phyloP scores from a whole-genome alignment of 2,797 vertebrate genomes.

The Emys orbicularis region DNA sequence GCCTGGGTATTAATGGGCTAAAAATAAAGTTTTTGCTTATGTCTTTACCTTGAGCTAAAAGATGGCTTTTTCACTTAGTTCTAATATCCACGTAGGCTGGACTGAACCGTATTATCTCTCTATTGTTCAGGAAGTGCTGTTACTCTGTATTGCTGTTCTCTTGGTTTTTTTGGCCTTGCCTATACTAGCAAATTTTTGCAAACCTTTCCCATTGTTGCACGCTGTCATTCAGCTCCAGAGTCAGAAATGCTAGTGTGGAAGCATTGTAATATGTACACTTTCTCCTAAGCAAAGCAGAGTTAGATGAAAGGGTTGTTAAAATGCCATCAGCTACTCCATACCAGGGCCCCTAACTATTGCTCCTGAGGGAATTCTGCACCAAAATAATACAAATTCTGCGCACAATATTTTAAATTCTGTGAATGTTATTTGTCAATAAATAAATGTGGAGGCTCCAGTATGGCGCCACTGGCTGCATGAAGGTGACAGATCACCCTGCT shows the following conservation, averaged over 20 bases:
- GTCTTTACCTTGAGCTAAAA: not conserved
- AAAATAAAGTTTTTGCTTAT: conserved; percentile 6
- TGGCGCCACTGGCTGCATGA: no score
- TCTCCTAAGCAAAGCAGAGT: not conserved
- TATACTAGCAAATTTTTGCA: not conserved
- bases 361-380: no score
- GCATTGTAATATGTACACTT: not conserved
- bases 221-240: not conserved
- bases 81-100: not conserved
- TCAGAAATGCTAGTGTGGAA: not conserved
- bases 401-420: no score
- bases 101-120: not conserved
- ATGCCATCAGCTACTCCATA: not conserved
- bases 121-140: no score
- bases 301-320: not conserved
- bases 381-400: no score
- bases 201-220: not conserved
- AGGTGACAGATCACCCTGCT: no score
- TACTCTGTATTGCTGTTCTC: not conserved
- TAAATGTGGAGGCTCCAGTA: no score
- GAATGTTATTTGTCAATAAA: no score
- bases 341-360: not conserved
- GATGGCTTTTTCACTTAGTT: not conserved
- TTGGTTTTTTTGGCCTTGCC: not conserved
- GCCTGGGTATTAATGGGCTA: not conserved